Base-by-base conservation (phyloP, 2,888 invertebrate genomes). In the Cantharis flavilabris region DNA sequence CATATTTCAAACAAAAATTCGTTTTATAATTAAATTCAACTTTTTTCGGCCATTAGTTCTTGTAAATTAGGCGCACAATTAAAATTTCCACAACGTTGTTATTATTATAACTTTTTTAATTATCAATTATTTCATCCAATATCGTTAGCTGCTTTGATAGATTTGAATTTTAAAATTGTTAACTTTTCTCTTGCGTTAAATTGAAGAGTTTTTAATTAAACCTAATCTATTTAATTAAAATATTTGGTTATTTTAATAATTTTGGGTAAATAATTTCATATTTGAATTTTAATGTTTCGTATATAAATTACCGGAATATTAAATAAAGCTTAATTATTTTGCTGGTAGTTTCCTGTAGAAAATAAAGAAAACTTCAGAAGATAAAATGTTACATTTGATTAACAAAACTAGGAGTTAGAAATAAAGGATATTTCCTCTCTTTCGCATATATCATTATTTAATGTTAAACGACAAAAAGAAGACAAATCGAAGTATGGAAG, bases 381-480 rank as follows among this genome's bases (percentile, higher is more conserved):
- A 67, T 67, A n/a, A 67, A 67, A 67, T 23, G 65, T 20, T 23
- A 67, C 65, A 67, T 67, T 23, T 67, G 65, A 67, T 49, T 49
- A 49, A n/a, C 65, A 23, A 67, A 67, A 67, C 65, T 67, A 23
- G 20, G 49, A 49, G 49, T 7, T n/a, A 49, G n/a, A 67, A 67
- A 67, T 67, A 67, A 67, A 67, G 26, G 65, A 67, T 67, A 67
- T 73, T 75, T 77, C 84, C 80, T 80, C 76, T 80, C 80, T 80
- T 77, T 69, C 73, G 71, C 71, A 84, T 87, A 87, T 86, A 87
- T 88, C 87, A 88, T 86, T 87, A 87, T 88, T 87, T 87, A 88
- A 87, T 86, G 84, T 85, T 86, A 86, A 87, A 86, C 85, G 87
- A 88, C 87, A 87, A 87, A 87, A 87, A 87, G 86, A 87, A 88